phyloP scores from a whole-genome alignment of 2,797 vertebrate genomes.

The Aldrovandia affinis region DNA sequence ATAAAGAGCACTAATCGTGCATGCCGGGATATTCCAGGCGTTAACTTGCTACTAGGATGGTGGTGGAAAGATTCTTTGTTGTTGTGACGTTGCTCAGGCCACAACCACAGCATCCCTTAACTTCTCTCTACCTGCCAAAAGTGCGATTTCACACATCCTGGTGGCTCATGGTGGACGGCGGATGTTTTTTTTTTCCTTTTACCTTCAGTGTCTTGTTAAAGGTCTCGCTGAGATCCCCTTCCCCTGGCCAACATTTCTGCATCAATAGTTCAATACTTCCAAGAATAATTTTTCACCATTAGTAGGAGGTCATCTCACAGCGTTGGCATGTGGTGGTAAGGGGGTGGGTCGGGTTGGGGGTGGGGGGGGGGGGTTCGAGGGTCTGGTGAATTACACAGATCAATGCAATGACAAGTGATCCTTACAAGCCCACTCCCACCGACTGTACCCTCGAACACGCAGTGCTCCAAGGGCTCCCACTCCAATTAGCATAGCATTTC shows the following conservation, averaged over 20 bases:
- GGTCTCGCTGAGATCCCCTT: not conserved
- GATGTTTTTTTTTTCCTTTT: no score
- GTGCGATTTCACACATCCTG: not conserved
- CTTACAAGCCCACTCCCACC: not conserved
- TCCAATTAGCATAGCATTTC: not conserved
- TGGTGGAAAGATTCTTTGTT: no score
- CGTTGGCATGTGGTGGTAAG: not conserved
- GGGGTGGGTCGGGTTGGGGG: not conserved
- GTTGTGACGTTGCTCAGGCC: no score
- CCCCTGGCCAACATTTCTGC: not conserved
- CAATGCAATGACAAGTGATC: not conserved
- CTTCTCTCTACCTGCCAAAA: not conserved
- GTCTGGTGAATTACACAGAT: conserved; percentile 9
- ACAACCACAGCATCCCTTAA: not conserved
- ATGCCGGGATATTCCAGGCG: no score
- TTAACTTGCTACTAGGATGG: no score
- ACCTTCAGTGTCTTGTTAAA: not conserved
- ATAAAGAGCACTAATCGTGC: no score
- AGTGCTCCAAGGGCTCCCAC: not conserved
- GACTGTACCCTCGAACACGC: not conserved
- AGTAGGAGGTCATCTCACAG: not conserved
- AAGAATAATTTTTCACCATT: not conserved
- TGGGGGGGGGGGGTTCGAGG: not conserved
- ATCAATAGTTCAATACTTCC: not conserved
- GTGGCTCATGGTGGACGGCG: not conserved